Evolutionary conservation across 2,888 invertebrate genomes (phyloP).

Genomic region (Spisula subtruncata): DNA sequence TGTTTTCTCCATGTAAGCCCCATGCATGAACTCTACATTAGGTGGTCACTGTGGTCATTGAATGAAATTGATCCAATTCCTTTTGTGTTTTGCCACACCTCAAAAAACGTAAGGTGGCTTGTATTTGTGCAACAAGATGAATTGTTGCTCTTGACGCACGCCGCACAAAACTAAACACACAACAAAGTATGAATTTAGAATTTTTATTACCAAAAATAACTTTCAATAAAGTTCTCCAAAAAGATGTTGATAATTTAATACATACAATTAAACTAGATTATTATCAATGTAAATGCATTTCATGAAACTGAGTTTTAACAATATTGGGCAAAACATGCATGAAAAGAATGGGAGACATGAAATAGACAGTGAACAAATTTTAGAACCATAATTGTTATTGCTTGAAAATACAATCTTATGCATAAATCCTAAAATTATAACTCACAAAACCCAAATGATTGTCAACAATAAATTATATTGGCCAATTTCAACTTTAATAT

Average conservation of each 20-base stretch:
- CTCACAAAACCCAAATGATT: not conserved
- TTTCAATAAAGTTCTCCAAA: constrained; percentile 1
- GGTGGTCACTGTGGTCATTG: too few species aligned
- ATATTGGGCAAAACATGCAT: not conserved
- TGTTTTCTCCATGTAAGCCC: too few species aligned
- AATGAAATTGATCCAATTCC: too few species aligned
- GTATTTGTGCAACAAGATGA: too few species aligned
- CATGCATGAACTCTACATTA: too few species aligned
- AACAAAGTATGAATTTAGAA: constrained; percentile 10
- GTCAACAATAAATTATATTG: not conserved
- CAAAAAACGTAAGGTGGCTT: too few species aligned
- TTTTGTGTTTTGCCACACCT: too few species aligned
- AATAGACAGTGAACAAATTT: not conserved
- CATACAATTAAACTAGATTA: not conserved
- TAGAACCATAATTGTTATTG: not conserved
- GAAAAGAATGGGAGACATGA: not conserved
- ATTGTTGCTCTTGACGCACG: too few species aligned
- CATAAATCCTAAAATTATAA: not conserved
- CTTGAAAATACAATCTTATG: not conserved
- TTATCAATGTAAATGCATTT: not conserved
- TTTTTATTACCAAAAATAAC: constrained; percentile 22
- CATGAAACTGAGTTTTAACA: not conserved
- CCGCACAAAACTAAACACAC: not conserved
- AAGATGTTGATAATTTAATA: not conserved
- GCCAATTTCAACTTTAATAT: not conserved